A percentile compares a stretch with the other conserved stretches of the same genome.
These are phyloP conservation scores for Corynorhinus townsendii DNA, from an alignment of 2,113 vertebrate species.

Conservation along the genomic window DNA sequence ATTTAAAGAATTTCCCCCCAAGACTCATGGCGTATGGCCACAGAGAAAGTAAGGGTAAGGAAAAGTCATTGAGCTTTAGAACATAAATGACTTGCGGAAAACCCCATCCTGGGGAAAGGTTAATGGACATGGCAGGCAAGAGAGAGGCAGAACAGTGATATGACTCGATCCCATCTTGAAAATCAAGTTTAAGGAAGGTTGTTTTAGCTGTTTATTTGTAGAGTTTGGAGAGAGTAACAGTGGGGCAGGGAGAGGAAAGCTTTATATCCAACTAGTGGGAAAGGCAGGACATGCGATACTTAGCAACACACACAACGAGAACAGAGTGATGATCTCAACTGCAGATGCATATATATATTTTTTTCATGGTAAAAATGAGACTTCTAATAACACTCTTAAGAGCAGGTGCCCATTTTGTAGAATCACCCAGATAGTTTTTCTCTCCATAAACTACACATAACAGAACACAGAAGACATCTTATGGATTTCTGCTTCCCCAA, in stretches of 20 bases:
- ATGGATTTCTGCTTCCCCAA: background rate
- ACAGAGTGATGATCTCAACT: background rate
- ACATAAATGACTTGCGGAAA: background rate
- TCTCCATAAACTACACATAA: background rate
- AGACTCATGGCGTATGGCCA: fast-evolving
- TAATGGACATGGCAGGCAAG: background rate
- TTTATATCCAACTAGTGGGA: background rate
- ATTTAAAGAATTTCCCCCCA: background rate
- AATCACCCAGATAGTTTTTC: background rate
- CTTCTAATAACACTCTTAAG: too few species aligned
- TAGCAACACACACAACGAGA: fast-evolving
- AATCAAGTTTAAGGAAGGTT: background rate
- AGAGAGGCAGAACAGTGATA: background rate
- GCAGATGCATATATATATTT: background rate
- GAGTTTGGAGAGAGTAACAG: background rate
- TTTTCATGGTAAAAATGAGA: too few species aligned
- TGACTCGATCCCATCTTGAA: background rate
- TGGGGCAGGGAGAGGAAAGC: background rate
- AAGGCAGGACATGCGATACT: fast-evolving
- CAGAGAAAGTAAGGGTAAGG: background rate
- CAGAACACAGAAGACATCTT: background rate
- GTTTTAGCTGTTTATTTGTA: background rate
- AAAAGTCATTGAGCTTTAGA: background rate
- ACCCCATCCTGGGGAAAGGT: background rate
- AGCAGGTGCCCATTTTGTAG: too few species aligned